Evolutionary conservation across 2,888 invertebrate species (phyloP), one percentile per base, ranked within the genome.

Genomic region (Crematogaster levior): DNA sequence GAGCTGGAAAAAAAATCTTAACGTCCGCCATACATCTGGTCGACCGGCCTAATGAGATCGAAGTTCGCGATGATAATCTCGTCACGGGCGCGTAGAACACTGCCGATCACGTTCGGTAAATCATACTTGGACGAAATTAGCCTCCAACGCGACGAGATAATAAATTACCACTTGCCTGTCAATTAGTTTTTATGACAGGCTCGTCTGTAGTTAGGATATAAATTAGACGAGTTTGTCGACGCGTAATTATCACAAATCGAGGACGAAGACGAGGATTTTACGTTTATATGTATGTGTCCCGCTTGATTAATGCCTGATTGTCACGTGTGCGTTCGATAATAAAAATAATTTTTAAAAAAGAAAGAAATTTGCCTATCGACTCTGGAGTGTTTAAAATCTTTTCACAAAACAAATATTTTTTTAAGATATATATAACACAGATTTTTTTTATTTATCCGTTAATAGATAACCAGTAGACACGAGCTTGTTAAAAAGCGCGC

Each of bases 1-100:
- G 34, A 40, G 21, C 68, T 83, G 83, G 83, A 68, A 63, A 83
- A 85, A 68, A 63, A 83, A 83, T 81, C 82, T 82, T 81, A 75
- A 74, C 51, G 56, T 73, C 18, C 30, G 48, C 61, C 56, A 40
- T 37, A 68, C 83, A 80, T 86, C 81, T 83, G 85, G 85, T 70
- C 84, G 79, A 79, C 63, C 34, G 46, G 40, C n/a, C 66, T 63
- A 75, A 65, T 58, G 65, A 81, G 75, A 75, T 75, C 56, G 40
- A 75, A 65, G 48, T 46, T 63, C 48, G 77, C 48, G 84, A 87
- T 82, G 87, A 82, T 74, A 63, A 66, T 75, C 46, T 77, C 77
- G 18, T 77, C 21, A 53, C 30, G 21, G 40, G 6, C n/a, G 65
- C 53, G 53, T 15, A 53, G 34, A 56, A 56, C 43, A 56, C 68